Evolutionary conservation across 2,113 vertebrate genomes (phyloP).

Genomic region (Nipponia nippon): DNA sequence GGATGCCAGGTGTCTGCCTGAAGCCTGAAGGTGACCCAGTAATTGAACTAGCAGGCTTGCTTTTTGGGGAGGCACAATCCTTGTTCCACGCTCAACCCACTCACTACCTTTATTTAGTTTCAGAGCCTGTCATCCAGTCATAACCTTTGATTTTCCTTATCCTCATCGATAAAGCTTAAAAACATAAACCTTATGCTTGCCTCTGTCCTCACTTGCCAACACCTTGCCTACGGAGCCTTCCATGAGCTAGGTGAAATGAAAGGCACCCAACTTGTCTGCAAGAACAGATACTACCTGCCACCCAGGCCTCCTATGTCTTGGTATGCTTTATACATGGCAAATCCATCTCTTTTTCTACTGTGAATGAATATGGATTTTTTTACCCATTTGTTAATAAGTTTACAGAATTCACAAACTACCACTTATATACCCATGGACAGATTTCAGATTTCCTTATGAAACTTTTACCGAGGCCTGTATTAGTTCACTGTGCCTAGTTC

Average conservation of each 20-base stretch:
- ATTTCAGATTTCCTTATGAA: background rate
- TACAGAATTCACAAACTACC: background rate
- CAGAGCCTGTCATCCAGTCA: background rate
- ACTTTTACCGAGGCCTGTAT: background rate
- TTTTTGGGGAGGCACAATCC: background rate
- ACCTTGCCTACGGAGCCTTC: background rate
- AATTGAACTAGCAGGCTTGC: accelerated
- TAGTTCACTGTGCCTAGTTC: background rate
- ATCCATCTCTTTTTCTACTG: background rate
- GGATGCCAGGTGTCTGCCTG: background rate
- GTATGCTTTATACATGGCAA: background rate
- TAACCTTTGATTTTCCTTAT: background rate
- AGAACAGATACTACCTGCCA: background rate
- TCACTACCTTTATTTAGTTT: background rate
- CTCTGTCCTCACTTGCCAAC: background rate
- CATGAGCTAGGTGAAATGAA: background rate
- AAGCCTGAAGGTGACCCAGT: background rate
- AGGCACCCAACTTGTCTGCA: background rate
- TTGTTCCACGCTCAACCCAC: background rate
- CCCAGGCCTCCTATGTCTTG: background rate
- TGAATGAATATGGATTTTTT: background rate
- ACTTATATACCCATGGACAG: background rate
- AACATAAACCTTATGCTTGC: background rate
- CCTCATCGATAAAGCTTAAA: background rate
- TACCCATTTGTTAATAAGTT: background rate